Base-by-base conservation (phyloP, 2,888 invertebrate species). In the Bellardia pandia region DNA sequence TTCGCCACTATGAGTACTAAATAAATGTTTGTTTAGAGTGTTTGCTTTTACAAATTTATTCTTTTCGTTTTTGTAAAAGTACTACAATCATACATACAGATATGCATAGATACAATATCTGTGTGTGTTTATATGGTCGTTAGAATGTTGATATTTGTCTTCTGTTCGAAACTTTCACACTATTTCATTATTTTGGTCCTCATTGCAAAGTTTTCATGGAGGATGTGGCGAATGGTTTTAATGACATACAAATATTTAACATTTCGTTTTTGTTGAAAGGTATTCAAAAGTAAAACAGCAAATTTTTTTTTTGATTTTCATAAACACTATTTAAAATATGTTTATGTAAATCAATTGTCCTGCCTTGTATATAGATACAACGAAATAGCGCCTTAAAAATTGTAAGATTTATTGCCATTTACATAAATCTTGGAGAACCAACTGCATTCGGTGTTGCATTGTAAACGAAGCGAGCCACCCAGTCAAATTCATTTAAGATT, bases 341-440 rank as follows among this genome's bases (percentile, higher is more conserved):
- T 77, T 68, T 68, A 82, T 82, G 68, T 40, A 69, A 86, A 82
- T 86, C 30, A 23, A 58, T 30, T 37, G 11, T 48, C 56, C 78
- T 48, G 82, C 51, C 64, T 42, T 42, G 23, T 23, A 23, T 23
- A 1, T 6, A 69, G n/a, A 23, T 37, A 33, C 60, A 69, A 16
- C 51, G 45, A 75, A 64, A 66, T 66, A 78, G 51, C 68, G 78
- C 45, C 5, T 78, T 62, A 48, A 2, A 51, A 58, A 40, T 40
- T 51, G 6, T 66, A n/a, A 53, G 33, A 79, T 79, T 79, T 76
- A 75, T 79, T 71, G 74, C 40, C 56, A 58, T 53, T 64, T 62
- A 51, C 33, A 82, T 78, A 75, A 83, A 74, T 74, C 74, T 78
- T 68, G 6, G 0, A 53, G 8, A 64, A 37, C 6, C 48, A 60